A percentile compares a stretch with the other conserved stretches of the same genome.
These are phyloP conservation scores for Botrylloides violaceus DNA, from an alignment of 23 tunicate genomes.

Conservation along the genomic window DNA sequence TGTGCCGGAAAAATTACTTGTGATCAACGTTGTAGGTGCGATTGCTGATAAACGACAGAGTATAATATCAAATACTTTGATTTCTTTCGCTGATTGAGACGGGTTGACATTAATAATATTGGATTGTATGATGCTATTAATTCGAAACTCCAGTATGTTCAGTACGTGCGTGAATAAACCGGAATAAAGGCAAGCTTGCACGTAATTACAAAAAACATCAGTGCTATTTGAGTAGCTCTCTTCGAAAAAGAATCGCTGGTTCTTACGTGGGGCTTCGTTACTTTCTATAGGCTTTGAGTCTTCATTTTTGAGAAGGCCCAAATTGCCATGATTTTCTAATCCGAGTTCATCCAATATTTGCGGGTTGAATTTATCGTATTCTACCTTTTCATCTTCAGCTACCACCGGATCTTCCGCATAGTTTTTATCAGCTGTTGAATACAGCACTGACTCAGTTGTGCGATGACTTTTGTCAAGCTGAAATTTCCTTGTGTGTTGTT, in stretches of 20 bases:
- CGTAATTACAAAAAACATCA: conserved; percentile 20
- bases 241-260: conserved; percentile 6
- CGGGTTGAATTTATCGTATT: background rate
- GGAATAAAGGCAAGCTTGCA: conserved; percentile 24
- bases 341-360: background rate
- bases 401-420: background rate
- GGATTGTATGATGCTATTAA: background rate
- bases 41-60: background rate
- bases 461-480: background rate
- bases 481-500: no score
- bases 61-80: conserved; percentile 12
- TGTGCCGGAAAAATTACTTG: conserved; percentile 2
- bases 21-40: background rate
- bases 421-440: background rate
- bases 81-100: background rate
- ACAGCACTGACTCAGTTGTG: background rate
- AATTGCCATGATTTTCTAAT: background rate
- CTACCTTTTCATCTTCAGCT: background rate
- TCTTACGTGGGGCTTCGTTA: background rate
- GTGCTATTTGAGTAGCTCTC: background rate
- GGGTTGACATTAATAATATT: background rate
- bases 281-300: background rate
- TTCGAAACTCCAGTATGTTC: background rate
- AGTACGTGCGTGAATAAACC: background rate
- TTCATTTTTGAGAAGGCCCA: background rate